These are phyloP conservation scores for Gonioctena quinquepunctata DNA, from an alignment of 1,140 invertebrate species.

Conservation along the genomic window DNA sequence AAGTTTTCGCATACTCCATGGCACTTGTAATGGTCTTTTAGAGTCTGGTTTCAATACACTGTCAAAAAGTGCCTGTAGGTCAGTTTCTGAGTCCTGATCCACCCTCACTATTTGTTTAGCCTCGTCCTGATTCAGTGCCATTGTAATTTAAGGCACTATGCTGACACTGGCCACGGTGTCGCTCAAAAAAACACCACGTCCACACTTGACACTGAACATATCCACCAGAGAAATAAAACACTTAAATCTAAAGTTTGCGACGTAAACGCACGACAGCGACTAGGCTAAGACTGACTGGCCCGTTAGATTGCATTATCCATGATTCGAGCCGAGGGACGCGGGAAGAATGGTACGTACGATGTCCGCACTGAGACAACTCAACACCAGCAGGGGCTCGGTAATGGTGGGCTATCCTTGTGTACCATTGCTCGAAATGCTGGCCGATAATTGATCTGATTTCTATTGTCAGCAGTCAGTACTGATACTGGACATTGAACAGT, in stretches of 20 bases:
- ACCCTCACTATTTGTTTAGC: conserved; percentile 60
- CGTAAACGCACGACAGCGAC: conserved; percentile 11
- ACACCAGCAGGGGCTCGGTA: too few species aligned
- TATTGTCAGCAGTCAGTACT: too few species aligned
- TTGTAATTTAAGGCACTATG: conserved; percentile 52
- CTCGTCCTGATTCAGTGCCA: conserved; percentile 71
- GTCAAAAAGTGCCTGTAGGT: conserved; percentile 93
- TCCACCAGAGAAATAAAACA: conserved; percentile 23
- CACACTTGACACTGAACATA: conserved; percentile 23
- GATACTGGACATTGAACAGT: too few species aligned
- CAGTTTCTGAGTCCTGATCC: conserved; percentile 89
- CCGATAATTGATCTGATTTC: too few species aligned
- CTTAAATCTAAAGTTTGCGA: conserved; percentile 3
- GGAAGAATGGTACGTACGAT: neutral
- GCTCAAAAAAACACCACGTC: conserved; percentile 17
- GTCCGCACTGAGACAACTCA: neutral
- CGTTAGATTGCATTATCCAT: conserved; percentile 20
- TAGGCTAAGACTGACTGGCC: conserved; percentile 5
- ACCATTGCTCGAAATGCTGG: too few species aligned
- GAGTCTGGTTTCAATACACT: conserved; percentile 88
- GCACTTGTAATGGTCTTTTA: conserved; percentile 82
- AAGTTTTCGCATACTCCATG: conserved; percentile 91
- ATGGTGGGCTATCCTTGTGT: too few species aligned
- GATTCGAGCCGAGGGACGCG: neutral
- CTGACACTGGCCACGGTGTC: conserved; percentile 23